Conservation (phyloP, 2,888 invertebrate species). For the Cephus rjabovi region DNA sequence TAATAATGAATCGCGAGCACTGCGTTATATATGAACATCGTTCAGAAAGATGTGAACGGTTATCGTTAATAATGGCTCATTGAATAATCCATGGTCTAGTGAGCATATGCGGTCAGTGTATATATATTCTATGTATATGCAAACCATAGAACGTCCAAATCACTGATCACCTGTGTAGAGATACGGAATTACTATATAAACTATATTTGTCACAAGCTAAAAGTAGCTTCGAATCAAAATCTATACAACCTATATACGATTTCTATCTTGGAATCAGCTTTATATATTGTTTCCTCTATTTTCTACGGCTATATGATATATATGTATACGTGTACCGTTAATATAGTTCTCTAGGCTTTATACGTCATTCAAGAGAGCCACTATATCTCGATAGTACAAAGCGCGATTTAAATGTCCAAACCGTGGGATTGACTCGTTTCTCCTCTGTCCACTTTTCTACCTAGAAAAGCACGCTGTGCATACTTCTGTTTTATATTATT, state of each 20-base stretch:
- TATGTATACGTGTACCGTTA: too few species aligned
- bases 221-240: neutral
- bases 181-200: neutral
- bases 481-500: neutral
- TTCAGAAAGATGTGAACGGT: neutral
- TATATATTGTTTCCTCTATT: neutral
- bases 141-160: neutral
- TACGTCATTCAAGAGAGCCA: neutral
- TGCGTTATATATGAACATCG: neutral
- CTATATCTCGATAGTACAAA: neutral
- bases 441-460: neutral
- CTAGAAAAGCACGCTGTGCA: neutral
- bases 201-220: neutral
- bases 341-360: neutral
- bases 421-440: neutral
- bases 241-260: neutral
- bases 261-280: neutral
- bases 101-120: neutral
- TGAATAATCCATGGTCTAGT: neutral
- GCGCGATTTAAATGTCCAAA: neutral
- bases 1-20: neutral
- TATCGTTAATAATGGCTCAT: neutral
- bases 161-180: neutral
- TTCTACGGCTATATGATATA: neutral
- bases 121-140: neutral